These are phyloP conservation scores for Chymomyza procnemis DNA, from an alignment of 2,888 invertebrate genomes.

Conservation along the genomic window DNA sequence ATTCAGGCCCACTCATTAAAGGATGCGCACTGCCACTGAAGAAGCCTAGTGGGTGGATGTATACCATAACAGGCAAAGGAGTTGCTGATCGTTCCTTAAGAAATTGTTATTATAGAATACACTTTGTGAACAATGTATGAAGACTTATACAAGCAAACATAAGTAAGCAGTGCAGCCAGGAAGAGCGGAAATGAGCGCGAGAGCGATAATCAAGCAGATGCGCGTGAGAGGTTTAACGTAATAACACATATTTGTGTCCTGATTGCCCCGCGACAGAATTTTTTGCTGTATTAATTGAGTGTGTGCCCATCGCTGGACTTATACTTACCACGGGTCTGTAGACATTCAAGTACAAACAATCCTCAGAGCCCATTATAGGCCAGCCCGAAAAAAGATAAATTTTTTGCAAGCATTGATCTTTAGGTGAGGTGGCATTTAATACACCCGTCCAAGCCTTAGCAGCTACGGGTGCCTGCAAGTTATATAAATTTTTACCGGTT, in stretches of 20 bases:
- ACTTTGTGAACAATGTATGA: background rate
- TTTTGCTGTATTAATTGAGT: too few species aligned
- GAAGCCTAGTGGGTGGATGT: conserved; percentile 79
- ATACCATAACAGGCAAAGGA: conserved; percentile 79
- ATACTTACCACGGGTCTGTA: conserved; percentile 75
- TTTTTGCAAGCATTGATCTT: conserved; percentile 79
- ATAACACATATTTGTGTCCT: too few species aligned
- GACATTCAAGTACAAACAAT: conserved; percentile 80
- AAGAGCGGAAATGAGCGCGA: too few species aligned
- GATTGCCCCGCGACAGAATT: too few species aligned
- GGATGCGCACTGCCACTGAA: conserved; percentile 78
- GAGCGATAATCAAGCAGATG: too few species aligned
- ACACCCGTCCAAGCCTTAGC: conserved; percentile 54
- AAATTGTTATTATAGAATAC: background rate
- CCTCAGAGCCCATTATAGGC: conserved; percentile 78
- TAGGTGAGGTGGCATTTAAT: conserved; percentile 71
- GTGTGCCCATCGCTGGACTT: too few species aligned
- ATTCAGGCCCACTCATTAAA: conserved; percentile 77
- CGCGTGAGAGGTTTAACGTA: too few species aligned
- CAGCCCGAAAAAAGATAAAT: conserved; percentile 67
- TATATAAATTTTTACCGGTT: too few species aligned
- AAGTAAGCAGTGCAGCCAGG: background rate
- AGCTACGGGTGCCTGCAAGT: conserved; percentile 68
- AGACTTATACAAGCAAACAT: background rate
- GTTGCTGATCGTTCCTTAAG: conserved; percentile 12